Conservation (phyloP, 2,113 vertebrate species). For the Setophaga coronata region DNA sequence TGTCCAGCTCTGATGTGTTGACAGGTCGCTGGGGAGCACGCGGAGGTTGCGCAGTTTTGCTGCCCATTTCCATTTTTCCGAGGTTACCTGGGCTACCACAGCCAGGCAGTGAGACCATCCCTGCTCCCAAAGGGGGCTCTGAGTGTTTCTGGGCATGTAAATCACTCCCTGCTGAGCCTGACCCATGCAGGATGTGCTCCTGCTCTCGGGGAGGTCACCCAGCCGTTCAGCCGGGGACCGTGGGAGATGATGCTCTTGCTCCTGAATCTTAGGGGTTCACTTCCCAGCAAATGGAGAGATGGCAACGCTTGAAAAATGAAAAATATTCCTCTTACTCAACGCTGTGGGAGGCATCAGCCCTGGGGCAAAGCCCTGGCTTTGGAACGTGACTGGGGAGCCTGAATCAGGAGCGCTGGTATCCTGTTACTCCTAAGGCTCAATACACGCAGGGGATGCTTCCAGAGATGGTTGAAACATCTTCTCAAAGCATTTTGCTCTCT, state of each 20-base stretch:
- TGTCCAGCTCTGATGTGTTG: not conserved
- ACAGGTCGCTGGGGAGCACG: not conserved
- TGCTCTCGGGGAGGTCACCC: not conserved
- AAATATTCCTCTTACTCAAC: not conserved
- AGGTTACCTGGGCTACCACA: not conserved
- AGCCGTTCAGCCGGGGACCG: accelerated
- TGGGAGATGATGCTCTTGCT: not conserved
- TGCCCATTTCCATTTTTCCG: not conserved
- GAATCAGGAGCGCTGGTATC: not conserved
- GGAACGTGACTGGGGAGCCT: not conserved
- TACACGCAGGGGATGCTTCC: not conserved
- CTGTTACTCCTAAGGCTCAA: accelerated
- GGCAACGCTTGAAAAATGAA: not conserved
- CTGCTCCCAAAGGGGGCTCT: not conserved
- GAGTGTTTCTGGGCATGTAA: not conserved
- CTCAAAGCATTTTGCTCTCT: accelerated
- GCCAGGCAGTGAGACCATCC: not conserved
- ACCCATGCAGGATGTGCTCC: not conserved
- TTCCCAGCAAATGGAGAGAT: not conserved
- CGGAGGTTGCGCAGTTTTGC: not conserved
- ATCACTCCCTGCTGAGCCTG: not conserved
- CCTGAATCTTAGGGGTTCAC: not conserved
- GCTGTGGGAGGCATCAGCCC: not conserved
- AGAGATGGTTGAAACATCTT: not conserved
- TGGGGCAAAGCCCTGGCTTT: not conserved